Evolutionary conservation across 2,113 vertebrate species (phyloP).

Genomic region (Coregonus clupeaformis): DNA sequence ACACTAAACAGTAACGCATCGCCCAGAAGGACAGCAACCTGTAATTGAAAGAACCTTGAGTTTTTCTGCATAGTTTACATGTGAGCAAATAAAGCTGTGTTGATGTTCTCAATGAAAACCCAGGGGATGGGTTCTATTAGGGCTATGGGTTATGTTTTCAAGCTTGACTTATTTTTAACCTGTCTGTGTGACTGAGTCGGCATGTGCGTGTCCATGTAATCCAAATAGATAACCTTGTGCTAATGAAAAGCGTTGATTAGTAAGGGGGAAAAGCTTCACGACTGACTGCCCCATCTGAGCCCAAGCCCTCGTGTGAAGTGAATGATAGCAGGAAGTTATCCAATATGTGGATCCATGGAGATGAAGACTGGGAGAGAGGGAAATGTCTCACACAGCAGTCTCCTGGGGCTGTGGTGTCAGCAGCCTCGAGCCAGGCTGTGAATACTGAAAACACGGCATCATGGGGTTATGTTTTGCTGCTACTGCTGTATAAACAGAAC

Average conservation of each 20-base stretch:
- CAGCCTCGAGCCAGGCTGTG: neutral
- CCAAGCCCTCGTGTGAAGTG: neutral
- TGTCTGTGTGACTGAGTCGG: neutral
- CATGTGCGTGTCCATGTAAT: neutral
- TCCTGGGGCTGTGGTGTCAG: neutral
- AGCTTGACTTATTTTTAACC: conserved; percentile 14
- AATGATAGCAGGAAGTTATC: neutral
- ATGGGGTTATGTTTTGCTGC: neutral
- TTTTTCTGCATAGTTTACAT: neutral
- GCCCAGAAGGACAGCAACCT: conserved; percentile 17
- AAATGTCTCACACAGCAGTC: too few species aligned
- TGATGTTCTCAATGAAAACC: conserved; percentile 2
- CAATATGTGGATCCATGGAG: too few species aligned
- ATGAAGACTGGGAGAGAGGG: too few species aligned
- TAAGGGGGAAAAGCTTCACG: neutral
- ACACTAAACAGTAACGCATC: conserved; percentile 9
- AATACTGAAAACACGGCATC: neutral
- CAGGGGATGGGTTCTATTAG: conserved; percentile 9
- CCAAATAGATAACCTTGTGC: conserved; percentile 5
- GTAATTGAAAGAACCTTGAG: conserved; percentile 41
- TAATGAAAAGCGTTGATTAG: conserved; percentile 10
- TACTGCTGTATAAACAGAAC: neutral
- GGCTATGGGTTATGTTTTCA: neutral
- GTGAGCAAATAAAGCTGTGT: neutral
- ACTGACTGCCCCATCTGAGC: neutral